phyloP scores from a whole-genome alignment of 1,140 invertebrate species.

The Polyergus mexicanus region DNA sequence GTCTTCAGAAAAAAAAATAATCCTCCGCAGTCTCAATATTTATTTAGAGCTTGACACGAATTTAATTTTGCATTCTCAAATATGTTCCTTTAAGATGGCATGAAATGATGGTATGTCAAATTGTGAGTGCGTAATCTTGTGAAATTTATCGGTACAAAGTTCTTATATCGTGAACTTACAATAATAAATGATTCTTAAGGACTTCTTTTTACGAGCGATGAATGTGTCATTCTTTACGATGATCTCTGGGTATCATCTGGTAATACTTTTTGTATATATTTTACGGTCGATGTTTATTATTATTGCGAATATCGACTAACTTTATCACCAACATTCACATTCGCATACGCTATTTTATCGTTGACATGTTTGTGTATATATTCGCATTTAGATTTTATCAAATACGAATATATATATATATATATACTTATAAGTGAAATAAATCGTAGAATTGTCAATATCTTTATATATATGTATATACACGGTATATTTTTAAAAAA shows the following conservation, averaged over 20 bases:
- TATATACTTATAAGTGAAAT: background rate
- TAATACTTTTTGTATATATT: background rate
- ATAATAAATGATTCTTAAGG: background rate
- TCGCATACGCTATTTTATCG: background rate
- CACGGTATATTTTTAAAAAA: background rate
- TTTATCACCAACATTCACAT: slow-evolving; percentile 22
- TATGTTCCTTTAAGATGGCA: background rate
- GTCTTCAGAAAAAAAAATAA: background rate
- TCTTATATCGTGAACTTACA: background rate
- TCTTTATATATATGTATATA: background rate
- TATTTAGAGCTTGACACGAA: background rate
- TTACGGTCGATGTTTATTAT: background rate
- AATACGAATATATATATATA: background rate
- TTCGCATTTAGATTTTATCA: slow-evolving; percentile 19
- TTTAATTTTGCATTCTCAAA: background rate
- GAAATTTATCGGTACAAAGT: background rate
- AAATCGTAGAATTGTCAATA: background rate
- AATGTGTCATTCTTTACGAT: background rate
- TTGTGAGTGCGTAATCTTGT: background rate
- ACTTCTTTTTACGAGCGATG: background rate
- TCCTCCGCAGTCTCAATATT: background rate
- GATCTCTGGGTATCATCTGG: background rate
- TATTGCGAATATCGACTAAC: background rate
- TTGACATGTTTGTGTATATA: background rate
- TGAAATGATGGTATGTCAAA: background rate